Percentiles rank a stretch among this genome's conserved stretches.
Evolutionary conservation across 2,888 invertebrate species (phyloP).

Genomic region (Melangyna quadrimaculata): DNA sequence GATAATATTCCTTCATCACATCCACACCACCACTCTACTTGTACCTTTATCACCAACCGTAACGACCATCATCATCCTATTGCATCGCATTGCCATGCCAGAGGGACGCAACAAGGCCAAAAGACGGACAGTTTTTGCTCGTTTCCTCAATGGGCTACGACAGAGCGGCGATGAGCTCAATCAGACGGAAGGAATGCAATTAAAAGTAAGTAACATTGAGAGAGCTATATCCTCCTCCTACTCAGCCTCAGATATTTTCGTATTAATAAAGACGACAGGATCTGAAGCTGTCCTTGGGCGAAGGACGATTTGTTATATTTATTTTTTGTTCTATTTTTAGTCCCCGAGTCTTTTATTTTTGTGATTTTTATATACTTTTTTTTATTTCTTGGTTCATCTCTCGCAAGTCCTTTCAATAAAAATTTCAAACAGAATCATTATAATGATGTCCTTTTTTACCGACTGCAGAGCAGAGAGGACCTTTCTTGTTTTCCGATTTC

Average conservation of each 20-base stretch:
- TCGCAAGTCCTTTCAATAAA: constrained; percentile 59
- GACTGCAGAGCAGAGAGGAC: no score
- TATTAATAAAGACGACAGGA: constrained; percentile 65
- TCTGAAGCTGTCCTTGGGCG: constrained; percentile 50
- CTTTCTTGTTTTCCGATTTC: constrained; percentile 16
- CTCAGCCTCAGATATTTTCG: constrained; percentile 61
- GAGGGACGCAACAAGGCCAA: constrained; percentile 80
- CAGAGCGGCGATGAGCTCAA: constrained; percentile 80
- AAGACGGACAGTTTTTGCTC: constrained; percentile 80
- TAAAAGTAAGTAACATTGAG: constrained; percentile 78
- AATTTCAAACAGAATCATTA: constrained; percentile 71
- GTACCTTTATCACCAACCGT: constrained; percentile 1
- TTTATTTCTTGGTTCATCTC: background rate
- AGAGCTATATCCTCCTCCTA: constrained; percentile 56
- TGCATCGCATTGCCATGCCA: constrained; percentile 63
- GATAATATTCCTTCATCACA: constrained; percentile 14
- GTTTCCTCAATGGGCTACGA: constrained; percentile 80
- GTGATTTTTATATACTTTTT: constrained; percentile 12
- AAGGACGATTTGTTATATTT: constrained; percentile 14
- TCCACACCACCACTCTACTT: background rate
- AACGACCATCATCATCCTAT: constrained; percentile 38
- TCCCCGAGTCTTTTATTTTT: constrained; percentile 10
- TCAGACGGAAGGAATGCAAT: constrained; percentile 80
- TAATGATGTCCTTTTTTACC: constrained; percentile 66
- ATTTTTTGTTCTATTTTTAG: background rate